Evolutionary conservation across 1,140 invertebrate species (phyloP).

Genomic region (Philopotamus ludificatus): DNA sequence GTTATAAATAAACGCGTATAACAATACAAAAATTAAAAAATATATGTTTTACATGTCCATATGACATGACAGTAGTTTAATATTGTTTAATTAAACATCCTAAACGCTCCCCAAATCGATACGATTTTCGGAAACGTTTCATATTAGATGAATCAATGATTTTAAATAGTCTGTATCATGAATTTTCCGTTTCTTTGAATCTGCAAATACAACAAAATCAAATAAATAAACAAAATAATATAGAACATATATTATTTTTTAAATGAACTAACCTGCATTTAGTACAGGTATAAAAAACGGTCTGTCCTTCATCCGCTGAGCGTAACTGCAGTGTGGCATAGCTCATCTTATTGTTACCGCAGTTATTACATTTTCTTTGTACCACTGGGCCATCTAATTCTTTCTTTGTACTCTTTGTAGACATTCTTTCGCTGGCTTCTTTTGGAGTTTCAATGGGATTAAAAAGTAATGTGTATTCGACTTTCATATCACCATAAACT

Average conservation of each 20-base stretch:
- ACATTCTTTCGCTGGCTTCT: conserved; percentile 23
- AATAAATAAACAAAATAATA: conserved; percentile 20
- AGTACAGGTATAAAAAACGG: conserved; percentile 95
- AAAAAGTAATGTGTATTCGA: conserved; percentile 68
- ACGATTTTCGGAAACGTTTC: too few relatives aligned
- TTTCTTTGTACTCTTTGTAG: conserved; percentile 44
- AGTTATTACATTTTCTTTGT: conserved; percentile 85
- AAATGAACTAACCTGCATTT: conserved; percentile 76
- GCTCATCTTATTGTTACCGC: conserved; percentile 88
- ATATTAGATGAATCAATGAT: too few relatives aligned
- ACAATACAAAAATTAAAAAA: too few relatives aligned
- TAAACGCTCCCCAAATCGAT: too few relatives aligned
- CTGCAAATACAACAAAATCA: conserved; percentile 55
- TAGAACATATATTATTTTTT: conserved; percentile 35
- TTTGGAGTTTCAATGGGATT: conserved; percentile 59
- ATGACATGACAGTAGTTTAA: too few relatives aligned
- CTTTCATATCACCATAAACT: conserved; percentile 66
- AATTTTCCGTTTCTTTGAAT: conserved; percentile 72
- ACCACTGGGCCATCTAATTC: conserved; percentile 74
- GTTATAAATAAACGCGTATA: too few relatives aligned
- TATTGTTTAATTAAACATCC: too few relatives aligned
- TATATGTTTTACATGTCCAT: too few relatives aligned
- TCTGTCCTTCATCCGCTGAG: conserved; percentile 98
- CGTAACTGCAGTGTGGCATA: conserved; percentile 92
- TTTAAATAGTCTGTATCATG: too few relatives aligned